phyloP scores from a whole-genome alignment of 37 sponge, comb jelly and placozoan genomes.

The Tethya wilhelma region DNA sequence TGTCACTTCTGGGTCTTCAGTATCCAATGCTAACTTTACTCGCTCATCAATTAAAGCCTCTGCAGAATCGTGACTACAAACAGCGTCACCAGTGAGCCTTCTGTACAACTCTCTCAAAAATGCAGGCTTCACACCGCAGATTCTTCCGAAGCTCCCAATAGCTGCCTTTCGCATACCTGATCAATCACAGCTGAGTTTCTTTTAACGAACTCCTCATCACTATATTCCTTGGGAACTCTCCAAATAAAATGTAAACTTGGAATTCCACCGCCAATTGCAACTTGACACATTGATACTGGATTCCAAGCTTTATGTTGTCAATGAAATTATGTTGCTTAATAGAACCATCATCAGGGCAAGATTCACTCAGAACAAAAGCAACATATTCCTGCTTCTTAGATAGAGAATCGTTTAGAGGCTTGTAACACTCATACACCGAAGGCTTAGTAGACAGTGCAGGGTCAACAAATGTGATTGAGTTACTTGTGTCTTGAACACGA shows the following conservation, averaged over 20 bases:
- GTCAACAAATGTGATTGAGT: not conserved
- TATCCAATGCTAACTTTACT: constrained; percentile 14
- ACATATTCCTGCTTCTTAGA: not conserved
- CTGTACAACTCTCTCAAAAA: constrained; percentile 1
- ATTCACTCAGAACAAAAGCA: not conserved
- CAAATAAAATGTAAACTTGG: constrained; percentile 12
- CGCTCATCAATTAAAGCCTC: constrained; percentile 28
- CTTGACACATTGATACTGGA: not conserved
- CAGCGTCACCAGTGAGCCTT: constrained; percentile 22
- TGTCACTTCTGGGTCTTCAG: constrained; percentile 6
- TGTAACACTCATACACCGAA: not conserved
- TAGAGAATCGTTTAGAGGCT: constrained; percentile 1
- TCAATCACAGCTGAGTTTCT: not conserved
- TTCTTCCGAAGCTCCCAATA: not conserved
- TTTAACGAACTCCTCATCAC: not conserved
- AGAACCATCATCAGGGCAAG: not conserved
- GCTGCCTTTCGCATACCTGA: not conserved
- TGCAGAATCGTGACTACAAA: not conserved
- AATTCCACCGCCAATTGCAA: not conserved
- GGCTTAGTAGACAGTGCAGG: not conserved
- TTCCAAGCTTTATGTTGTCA: not conserved
- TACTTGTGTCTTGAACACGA: not conserved
- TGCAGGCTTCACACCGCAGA: not conserved
- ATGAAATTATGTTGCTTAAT: not conserved
- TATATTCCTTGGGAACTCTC: constrained; percentile 5